Base-by-base conservation (phyloP, 92 coral and sea anemone genomes). In the Actinostola sp. region DNA sequence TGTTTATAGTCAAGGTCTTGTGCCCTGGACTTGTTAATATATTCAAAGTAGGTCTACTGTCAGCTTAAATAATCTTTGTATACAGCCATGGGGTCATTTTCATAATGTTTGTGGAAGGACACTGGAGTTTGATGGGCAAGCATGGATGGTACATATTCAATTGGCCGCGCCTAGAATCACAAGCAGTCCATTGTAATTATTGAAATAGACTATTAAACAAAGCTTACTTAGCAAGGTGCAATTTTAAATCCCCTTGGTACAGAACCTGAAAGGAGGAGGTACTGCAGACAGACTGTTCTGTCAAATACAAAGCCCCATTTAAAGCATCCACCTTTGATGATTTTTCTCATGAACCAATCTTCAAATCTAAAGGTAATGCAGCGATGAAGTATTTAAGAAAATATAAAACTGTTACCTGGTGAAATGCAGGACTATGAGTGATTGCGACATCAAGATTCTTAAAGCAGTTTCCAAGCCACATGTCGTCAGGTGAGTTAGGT, bases 381-480 rank as follows among this genome's bases (percentile, higher is more conserved):
- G n/a, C n/a, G n/a, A n/a, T n/a, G n/a, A n/a, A n/a, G n/a, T n/a
- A n/a, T n/a, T n/a, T n/a, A 41, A 14, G 7, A 29, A 17, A 21
- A 3, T 7, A 26, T 20, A 9, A 49, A 26, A 6, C 9, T 71
- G 84, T 27, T 51, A 94, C 98, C 91, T 94, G 98, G 54, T 94
- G 98, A 70, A 94, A 94, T 14, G 92, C 92, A 3, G 98, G 85
- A 48, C 79, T 91, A 78, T 94, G 94, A 34, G 83, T 89, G 11
- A 92, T 63, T 17, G 93, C 95, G 58, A 94, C 65, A 24, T 79
- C 85, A 46, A 94, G 82, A 73, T 79, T 85, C 26, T 92, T 89
- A 71, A 86, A 94, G 71, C 98, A 94, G 82, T 83, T 81, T 39
- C 98, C 98, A 38, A 94, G 92, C 88, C 96, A 86, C 98, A 94